These are phyloP conservation scores for Sminthurinus aureus DNA, from an alignment of 2,888 invertebrate genomes.

Conservation along the genomic window DNA sequence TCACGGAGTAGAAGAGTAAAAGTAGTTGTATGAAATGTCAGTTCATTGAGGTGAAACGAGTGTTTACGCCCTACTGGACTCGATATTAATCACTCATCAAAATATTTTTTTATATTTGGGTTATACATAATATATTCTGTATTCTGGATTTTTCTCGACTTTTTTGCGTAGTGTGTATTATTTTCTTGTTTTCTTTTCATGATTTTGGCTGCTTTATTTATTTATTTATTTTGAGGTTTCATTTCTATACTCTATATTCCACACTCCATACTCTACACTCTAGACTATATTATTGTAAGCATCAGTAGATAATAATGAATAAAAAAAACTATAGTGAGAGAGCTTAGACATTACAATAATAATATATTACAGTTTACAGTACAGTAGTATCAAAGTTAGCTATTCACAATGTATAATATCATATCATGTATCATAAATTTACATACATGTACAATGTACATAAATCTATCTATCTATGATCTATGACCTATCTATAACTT, in stretches of 20 bases:
- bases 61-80: conserved; percentile 39
- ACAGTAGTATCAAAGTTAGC: no score
- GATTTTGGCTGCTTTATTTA: neutral
- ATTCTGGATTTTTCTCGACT: neutral
- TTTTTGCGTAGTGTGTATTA: neutral
- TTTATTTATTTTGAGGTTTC: neutral
- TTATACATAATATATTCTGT: neutral
- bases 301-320: neutral
- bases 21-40: neutral
- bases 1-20: neutral
- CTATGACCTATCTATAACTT: no score
- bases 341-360: neutral
- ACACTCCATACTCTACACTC: no score
- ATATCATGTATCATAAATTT: no score
- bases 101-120: conserved; percentile 26
- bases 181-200: neutral
- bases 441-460: no score
- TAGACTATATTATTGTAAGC: no score
- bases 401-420: no score
- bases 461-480: no score
- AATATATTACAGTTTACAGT: neutral
- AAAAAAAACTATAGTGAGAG: neutral
- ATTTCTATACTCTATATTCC: neutral
- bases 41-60: conserved; percentile 40
- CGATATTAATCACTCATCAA: conserved; percentile 41